phyloP scores from a whole-genome alignment of 2,888 invertebrate species.

The Helleia helle region DNA sequence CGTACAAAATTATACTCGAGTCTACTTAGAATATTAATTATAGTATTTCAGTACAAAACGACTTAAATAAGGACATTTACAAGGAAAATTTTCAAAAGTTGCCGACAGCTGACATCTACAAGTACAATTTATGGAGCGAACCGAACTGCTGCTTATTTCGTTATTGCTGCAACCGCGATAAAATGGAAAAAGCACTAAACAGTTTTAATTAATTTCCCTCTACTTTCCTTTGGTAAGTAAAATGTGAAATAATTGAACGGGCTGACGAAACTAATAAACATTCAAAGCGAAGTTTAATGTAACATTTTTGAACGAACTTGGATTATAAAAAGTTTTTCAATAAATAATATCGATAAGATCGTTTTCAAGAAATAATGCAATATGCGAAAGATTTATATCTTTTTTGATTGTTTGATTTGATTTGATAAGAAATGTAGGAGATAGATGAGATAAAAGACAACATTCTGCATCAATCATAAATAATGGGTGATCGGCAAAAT shows the following conservation, averaged over 20 bases:
- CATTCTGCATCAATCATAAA: too few species aligned
- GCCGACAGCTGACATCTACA: constrained; percentile 67
- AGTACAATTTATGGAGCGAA: constrained; percentile 64
- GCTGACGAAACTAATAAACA: too few species aligned
- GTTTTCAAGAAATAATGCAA: too few species aligned
- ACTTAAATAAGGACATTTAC: constrained; percentile 59
- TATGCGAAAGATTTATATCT: too few species aligned
- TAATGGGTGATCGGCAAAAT: too few species aligned
- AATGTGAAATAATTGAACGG: constrained; percentile 1
- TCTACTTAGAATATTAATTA: constrained; percentile 63
- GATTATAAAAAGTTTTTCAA: too few species aligned
- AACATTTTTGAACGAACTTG: too few species aligned
- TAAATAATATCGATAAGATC: too few species aligned
- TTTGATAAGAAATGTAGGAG: too few species aligned
- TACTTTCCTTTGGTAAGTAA: neutral
- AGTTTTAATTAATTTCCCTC: constrained; percentile 4
- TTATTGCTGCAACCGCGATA: constrained; percentile 63
- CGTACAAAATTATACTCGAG: constrained; percentile 13
- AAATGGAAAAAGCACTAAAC: constrained; percentile 33
- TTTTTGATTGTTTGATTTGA: too few species aligned
- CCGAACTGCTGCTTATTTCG: constrained; percentile 61
- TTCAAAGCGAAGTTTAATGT: neutral
- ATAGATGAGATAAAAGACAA: too few species aligned
- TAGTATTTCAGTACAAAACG: constrained; percentile 60
- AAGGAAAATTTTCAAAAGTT: constrained; percentile 62